These are phyloP conservation scores for Turritopsis dohrnii DNA, from an alignment of 30 jellyfish, hydroid and myxozoan species.

Conservation along the genomic window DNA sequence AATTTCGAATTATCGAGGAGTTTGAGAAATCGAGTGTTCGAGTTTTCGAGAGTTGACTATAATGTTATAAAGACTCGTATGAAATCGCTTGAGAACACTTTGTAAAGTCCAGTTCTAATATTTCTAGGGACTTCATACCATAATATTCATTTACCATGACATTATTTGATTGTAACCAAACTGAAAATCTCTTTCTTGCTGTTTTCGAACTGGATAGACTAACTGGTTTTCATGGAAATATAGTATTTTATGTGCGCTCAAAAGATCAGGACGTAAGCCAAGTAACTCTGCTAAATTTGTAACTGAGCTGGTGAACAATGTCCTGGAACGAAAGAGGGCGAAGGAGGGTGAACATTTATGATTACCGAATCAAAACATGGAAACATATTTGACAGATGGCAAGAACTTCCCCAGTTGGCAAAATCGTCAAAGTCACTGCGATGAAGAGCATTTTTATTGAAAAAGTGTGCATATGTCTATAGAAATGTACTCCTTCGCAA, in stretches of 20 bases:
- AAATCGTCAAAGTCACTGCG: too few relatives aligned
- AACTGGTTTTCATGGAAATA: constrained; percentile 96
- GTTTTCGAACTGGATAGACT: constrained; percentile 83
- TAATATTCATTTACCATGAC: constrained; percentile 51
- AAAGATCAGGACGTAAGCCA: constrained; percentile 88
- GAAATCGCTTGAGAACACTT: too few relatives aligned
- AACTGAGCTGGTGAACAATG: constrained; percentile 59
- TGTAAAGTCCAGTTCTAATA: too few relatives aligned
- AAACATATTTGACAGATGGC: too few relatives aligned
- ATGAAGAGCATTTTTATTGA: too few relatives aligned
- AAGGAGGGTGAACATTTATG: not conserved
- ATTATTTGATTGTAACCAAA: constrained; percentile 82
- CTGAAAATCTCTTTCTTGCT: constrained; percentile 92
- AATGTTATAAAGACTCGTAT: too few relatives aligned
- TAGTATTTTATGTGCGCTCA: constrained; percentile 44
- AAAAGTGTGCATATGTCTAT: too few relatives aligned
- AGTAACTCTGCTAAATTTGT: constrained; percentile 86
- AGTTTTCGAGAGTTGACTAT: too few relatives aligned
- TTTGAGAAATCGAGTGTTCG: too few relatives aligned
- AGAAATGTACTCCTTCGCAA: too few relatives aligned
- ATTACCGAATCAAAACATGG: not conserved
- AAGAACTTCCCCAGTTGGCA: too few relatives aligned
- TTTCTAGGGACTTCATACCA: not conserved
- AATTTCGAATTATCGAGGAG: too few relatives aligned
- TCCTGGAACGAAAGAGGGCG: constrained; percentile 29